Evolutionary conservation across 1,140 invertebrate species (phyloP).

Genomic region (Glomeris maerens): DNA sequence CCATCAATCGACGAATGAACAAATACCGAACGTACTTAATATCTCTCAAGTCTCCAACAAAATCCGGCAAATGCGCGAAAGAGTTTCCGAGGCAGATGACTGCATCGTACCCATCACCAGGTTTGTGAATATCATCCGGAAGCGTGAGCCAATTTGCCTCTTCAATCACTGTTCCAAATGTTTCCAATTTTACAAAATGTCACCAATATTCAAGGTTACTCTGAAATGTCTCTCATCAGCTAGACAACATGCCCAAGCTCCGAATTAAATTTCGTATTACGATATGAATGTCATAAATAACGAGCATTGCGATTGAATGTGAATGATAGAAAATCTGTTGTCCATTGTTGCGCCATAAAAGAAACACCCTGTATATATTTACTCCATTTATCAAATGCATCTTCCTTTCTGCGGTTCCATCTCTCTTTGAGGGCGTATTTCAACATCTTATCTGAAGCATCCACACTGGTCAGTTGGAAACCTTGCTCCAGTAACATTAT

Average conservation of each 20-base stretch:
- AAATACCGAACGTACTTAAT: slow-evolving; percentile 44
- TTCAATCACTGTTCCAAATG: slow-evolving; percentile 30
- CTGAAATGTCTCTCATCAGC: too few relatives aligned
- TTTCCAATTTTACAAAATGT: too few relatives aligned
- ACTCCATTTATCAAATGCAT: slow-evolving; percentile 70
- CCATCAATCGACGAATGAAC: background rate
- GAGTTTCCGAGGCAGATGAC: slow-evolving; percentile 76
- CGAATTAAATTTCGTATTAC: too few relatives aligned
- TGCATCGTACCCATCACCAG: slow-evolving; percentile 35
- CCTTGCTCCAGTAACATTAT: slow-evolving; percentile 74
- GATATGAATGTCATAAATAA: too few relatives aligned
- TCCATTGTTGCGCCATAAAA: too few relatives aligned
- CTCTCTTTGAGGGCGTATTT: slow-evolving; percentile 70
- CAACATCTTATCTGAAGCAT: slow-evolving; percentile 82
- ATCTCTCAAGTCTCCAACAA: slow-evolving; percentile 55
- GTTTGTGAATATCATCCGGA: slow-evolving; percentile 37
- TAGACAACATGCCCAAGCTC: too few relatives aligned
- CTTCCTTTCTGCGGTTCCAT: slow-evolving; percentile 64
- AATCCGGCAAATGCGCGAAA: slow-evolving; percentile 70
- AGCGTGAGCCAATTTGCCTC: slow-evolving; percentile 34
- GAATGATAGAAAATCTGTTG: too few relatives aligned
- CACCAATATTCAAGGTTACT: too few relatives aligned
- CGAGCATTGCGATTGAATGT: too few relatives aligned
- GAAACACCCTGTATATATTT: too few relatives aligned
- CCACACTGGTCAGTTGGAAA: slow-evolving; percentile 66